phyloP scores from a whole-genome alignment of 2,113 vertebrate genomes.

The Triplophysa rosa region DNA sequence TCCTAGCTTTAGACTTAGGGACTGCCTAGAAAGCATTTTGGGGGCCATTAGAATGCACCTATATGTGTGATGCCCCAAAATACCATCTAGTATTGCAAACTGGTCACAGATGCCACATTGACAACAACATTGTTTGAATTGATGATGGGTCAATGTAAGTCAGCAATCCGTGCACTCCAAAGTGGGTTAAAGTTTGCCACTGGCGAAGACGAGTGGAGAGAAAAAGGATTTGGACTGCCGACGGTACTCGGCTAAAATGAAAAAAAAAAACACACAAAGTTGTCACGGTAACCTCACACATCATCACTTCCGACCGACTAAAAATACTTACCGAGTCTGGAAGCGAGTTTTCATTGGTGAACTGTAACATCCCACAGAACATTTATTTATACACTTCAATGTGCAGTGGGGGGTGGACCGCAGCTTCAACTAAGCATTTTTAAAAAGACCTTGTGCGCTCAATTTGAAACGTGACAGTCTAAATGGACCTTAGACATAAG shows the following conservation, averaged over 20 bases:
- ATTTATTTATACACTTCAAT: neutral
- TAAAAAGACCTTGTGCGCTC: neutral
- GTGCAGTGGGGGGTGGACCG: conserved; percentile 14
- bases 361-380: conserved; percentile 27
- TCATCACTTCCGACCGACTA: neutral
- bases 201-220: conserved; percentile 57
- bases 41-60: neutral
- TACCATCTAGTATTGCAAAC: neutral
- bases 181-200: neutral
- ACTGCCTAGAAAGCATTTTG: neutral
- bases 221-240: conserved; percentile 35
- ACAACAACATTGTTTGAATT: neutral
- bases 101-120: conserved; percentile 12
- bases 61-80: neutral
- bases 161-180: neutral
- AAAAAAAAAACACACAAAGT: conserved; percentile 40
- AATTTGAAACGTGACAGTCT: neutral
- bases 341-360: conserved; percentile 9
- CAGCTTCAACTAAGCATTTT: conserved; percentile 23
- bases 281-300: conserved; percentile 31
- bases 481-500: neutral
- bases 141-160: conserved; percentile 11
- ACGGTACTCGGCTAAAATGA: neutral
- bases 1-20: neutral
- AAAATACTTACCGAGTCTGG: neutral